Evolutionary conservation across 2,888 invertebrate species (phyloP), one percentile per base, ranked within the genome.

Genomic region (Willowsia nigromaculata): DNA sequence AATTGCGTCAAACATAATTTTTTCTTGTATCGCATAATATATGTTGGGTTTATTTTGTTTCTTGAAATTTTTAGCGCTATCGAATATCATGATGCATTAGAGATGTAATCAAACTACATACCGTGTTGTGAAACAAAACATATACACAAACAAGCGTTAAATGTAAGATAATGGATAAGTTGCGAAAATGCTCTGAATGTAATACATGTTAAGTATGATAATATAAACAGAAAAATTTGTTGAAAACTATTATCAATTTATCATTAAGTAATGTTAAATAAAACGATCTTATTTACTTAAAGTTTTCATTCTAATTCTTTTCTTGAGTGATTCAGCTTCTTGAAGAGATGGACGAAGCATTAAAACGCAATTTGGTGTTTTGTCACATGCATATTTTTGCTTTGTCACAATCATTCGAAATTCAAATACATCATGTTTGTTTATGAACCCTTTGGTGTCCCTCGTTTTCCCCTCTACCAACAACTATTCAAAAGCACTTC

Each of bases 241-340:
- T 86, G 85, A 86, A 86, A 86, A 80, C 59, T 86, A 80, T 85
- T 74, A 47, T 76, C 22, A 43, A 83, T 18, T n/a, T n/a, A 65
- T 65, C 4, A 83, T 68, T 33, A 65, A 43, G 50, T 65, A 86
- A 78, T 62, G 78, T 86, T 86, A 86, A 86, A 76, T 76, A 86
- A 86, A 86, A 86, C 80, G 85, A 78, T 86, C 85, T 86, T 86
- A 86, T 80, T 86, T 86, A 86, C 85, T 86, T 80, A 80, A 80
- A 50, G 15, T n/a, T 50, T 76, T 18, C 6, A 25, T 30, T 7
- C 62, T n/a, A n/a, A 30, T 15, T 11, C 9, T 65, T 1, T 68
- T 37, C 15, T 15, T n/a, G n/a, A n/a, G n/a, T n/a, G n/a, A n/a
- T n/a, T n/a, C n/a, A n/a, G n/a, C n/a, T n/a, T n/a, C n/a, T n/a